Evolutionary conservation across 2,888 invertebrate species (phyloP).

Genomic region (Muschampia plurimacula): DNA sequence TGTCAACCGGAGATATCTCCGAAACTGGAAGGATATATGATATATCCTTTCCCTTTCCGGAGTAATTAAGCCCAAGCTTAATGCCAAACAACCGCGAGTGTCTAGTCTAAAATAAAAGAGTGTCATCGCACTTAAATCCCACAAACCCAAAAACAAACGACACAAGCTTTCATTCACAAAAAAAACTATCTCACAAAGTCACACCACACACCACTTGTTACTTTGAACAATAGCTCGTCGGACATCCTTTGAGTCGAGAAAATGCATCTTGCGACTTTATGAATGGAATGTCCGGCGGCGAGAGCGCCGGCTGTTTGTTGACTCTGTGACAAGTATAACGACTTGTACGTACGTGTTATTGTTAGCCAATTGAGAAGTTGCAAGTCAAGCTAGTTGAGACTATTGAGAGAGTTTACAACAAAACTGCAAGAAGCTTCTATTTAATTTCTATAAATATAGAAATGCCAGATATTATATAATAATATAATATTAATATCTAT

Average conservation of each 20-base stretch:
- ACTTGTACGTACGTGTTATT: neutral
- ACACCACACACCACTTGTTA: constrained; percentile 1
- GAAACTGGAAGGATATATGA: too few relatives aligned
- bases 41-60: too few relatives aligned
- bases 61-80: too few relatives aligned
- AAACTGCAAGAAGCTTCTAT: too few relatives aligned
- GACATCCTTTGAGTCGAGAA: constrained; percentile 4
- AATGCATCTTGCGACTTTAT: neutral
- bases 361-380: neutral
- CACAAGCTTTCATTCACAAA: constrained; percentile 4
- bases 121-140: neutral
- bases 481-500: too few relatives aligned
- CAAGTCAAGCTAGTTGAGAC: neutral
- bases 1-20: too few relatives aligned
- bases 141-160: neutral
- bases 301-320: neutral
- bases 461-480: too few relatives aligned
- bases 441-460: too few relatives aligned
- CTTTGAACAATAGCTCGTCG: constrained; percentile 3
- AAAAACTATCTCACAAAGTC: neutral
- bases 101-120: too few relatives aligned
- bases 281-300: neutral
- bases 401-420: too few relatives aligned
- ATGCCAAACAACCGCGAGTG: too few relatives aligned
- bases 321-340: neutral